A percentile compares a stretch with the other conserved stretches of the same genome.
These are phyloP conservation scores for Junonia oenone DNA, from an alignment of 2,888 invertebrate species.

Conservation along the genomic window DNA sequence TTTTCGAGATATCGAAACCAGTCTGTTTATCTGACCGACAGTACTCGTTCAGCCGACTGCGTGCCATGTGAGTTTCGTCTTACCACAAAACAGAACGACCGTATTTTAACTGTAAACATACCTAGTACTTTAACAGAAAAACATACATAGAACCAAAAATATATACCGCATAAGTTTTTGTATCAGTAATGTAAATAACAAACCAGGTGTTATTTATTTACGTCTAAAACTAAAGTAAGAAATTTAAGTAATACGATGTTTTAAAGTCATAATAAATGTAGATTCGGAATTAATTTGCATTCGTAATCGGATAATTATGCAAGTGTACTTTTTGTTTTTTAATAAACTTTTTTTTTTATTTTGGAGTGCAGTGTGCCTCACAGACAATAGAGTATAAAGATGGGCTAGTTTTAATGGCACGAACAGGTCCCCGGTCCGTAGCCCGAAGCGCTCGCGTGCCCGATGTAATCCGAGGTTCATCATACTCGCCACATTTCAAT, in stretches of 20 bases:
- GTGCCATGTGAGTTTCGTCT: conserved; percentile 47
- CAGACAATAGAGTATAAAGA: conserved; percentile 1
- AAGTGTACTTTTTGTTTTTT: background rate
- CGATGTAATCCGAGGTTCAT: conserved; percentile 49
- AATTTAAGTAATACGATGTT: background rate
- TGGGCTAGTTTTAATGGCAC: conserved; percentile 37
- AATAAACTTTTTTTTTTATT: background rate
- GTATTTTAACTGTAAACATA: background rate
- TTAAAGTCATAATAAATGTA: background rate
- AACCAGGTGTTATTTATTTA: background rate
- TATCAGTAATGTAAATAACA: background rate
- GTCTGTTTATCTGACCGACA: conserved; percentile 64
- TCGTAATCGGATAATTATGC: background rate
- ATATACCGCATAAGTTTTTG: background rate
- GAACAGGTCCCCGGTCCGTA: conserved; percentile 52
- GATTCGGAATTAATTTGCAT: background rate
- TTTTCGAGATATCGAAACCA: conserved; percentile 68
- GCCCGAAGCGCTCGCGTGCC: conserved; percentile 44
- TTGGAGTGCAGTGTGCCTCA: background rate
- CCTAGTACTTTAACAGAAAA: background rate
- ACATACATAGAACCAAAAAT: background rate
- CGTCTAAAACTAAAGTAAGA: background rate
- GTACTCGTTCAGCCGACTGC: conserved; percentile 40
- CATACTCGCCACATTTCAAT: conserved; percentile 58
- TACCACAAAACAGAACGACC: conserved; percentile 25